Evolutionary conservation across 2,888 invertebrate genomes (phyloP).

Genomic region (Macrophya annulata): DNA sequence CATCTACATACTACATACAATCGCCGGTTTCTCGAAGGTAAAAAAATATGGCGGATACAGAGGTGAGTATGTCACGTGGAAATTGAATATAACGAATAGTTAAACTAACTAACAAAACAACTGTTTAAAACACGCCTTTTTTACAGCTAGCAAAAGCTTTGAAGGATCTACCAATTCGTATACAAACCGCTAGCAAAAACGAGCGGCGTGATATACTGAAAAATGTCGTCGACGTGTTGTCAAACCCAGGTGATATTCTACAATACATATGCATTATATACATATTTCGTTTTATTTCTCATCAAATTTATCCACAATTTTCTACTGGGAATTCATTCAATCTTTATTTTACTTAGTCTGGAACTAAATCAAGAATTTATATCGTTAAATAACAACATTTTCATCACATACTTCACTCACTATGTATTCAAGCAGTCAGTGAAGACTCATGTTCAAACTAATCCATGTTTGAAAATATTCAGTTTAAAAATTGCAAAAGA

Average conservation of each 20-base stretch:
- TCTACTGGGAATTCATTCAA: not conserved
- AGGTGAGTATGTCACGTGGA: conserved; percentile 83
- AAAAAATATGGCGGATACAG: conserved; percentile 86
- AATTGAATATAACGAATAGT: conserved; percentile 64
- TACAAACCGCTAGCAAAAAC: conserved; percentile 88
- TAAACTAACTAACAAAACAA: conserved; percentile 58
- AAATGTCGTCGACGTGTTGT: conserved; percentile 86
- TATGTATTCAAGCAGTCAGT: not conserved
- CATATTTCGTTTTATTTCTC: not conserved
- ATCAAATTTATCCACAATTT: not conserved
- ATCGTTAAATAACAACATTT: not conserved
- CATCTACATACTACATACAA: not conserved
- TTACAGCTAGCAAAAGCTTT: conserved; percentile 85
- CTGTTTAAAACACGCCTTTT: conserved; percentile 61
- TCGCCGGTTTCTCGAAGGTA: conserved; percentile 65
- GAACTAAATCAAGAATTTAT: not conserved
- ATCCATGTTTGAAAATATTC: too few relatives aligned
- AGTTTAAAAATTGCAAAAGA: too few relatives aligned
- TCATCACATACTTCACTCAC: not conserved
- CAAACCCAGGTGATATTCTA: conserved; percentile 85
- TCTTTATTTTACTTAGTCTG: not conserved
- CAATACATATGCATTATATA: not conserved
- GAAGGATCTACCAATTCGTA: conserved; percentile 88
- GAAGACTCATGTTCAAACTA: too few relatives aligned
- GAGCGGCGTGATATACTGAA: conserved; percentile 86